These are phyloP conservation scores for Eolophus roseicapilla DNA, from an alignment of 2,113 vertebrate genomes.

Conservation along the genomic window DNA sequence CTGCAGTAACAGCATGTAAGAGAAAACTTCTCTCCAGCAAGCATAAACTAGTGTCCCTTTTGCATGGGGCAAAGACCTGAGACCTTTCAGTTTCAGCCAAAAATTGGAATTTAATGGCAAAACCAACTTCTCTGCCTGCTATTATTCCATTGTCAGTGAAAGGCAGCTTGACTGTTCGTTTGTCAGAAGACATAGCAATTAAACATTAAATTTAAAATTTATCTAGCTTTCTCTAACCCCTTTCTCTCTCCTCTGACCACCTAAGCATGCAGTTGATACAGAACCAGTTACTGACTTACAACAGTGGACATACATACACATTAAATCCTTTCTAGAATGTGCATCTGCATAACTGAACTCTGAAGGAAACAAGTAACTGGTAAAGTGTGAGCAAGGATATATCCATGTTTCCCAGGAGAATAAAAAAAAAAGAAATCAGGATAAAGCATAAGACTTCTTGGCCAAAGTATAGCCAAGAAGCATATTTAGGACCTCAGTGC, in stretches of 20 bases:
- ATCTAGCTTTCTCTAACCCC: background rate
- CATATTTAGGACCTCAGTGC: background rate
- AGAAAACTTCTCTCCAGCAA: background rate
- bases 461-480: background rate
- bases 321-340: background rate
- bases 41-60: background rate
- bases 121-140: background rate
- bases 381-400: background rate
- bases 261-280: background rate
- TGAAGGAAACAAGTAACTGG: background rate
- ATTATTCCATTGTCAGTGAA: background rate
- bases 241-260: background rate
- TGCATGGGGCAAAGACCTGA: background rate
- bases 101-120: background rate
- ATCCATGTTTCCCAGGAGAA: background rate
- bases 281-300: background rate
- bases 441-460: background rate
- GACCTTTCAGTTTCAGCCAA: background rate
- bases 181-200: background rate
- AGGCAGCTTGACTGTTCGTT: background rate
- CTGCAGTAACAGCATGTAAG: background rate
- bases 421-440: background rate
- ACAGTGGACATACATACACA: background rate
- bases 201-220: background rate
- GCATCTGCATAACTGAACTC: background rate